phyloP scores from a whole-genome alignment of 2,113 vertebrate genomes.

The Propithecus coquereli region DNA sequence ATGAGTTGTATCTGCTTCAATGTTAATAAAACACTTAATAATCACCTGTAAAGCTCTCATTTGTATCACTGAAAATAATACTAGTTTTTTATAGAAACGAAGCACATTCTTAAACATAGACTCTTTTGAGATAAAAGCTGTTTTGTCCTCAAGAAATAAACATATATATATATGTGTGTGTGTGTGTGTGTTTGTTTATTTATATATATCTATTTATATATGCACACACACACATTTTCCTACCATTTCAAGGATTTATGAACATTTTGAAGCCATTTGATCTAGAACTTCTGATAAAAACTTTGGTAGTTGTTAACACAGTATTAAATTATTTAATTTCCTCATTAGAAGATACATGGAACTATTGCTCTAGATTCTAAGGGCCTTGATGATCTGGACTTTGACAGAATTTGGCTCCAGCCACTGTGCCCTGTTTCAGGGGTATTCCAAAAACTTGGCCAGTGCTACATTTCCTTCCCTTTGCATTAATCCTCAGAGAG shows the following conservation, averaged over 20 bases:
- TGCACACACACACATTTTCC: neutral
- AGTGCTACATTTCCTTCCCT: neutral
- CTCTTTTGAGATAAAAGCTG: neutral
- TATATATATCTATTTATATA: neutral
- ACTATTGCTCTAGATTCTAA: neutral
- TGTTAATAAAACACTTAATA: conserved; percentile 10
- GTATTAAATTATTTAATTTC: neutral
- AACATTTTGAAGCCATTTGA: neutral
- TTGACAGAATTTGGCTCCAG: neutral
- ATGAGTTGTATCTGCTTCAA: neutral
- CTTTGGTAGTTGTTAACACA: neutral
- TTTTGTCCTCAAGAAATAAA: neutral
- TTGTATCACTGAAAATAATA: neutral
- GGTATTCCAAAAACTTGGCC: neutral
- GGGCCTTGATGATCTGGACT: neutral
- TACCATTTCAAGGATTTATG: neutral
- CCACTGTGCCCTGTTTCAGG: neutral
- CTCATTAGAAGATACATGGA: neutral
- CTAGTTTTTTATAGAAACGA: neutral
- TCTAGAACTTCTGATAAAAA: neutral
- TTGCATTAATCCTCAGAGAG: neutral
- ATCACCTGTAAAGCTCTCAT: neutral
- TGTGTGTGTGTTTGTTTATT: too few relatives aligned
- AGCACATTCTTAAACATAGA: neutral
- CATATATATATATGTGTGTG: neutral